Percentiles rank a stretch among this genome's conserved stretches.
Evolutionary conservation across 1,140 invertebrate genomes (phyloP).

Genomic region (Drosophila tsacasi): DNA sequence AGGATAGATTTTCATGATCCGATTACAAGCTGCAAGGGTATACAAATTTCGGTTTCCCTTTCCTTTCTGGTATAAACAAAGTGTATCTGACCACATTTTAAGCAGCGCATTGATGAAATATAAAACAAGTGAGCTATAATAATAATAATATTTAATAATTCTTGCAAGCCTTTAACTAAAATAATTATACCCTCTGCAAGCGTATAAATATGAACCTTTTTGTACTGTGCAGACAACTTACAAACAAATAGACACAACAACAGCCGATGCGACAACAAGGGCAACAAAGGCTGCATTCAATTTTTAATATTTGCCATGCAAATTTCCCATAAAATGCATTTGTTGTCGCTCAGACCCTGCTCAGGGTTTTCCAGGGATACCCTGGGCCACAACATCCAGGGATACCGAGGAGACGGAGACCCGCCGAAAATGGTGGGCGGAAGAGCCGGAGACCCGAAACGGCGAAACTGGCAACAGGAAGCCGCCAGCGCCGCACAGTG

Average conservation of each 20-base stretch:
- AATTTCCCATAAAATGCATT: constrained; percentile 81
- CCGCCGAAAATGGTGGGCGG: constrained; percentile 25
- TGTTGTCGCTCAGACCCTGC: constrained; percentile 48
- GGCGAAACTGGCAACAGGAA: constrained; percentile 59
- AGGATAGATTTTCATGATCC: no score
- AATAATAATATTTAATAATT: no score
- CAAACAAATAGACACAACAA: constrained; percentile 32
- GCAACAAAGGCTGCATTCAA: constrained; percentile 74
- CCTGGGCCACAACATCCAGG: neutral
- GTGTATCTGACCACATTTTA: no score
- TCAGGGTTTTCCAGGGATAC: neutral
- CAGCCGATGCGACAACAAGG: constrained; percentile 22
- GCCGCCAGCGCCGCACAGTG: constrained; percentile 41
- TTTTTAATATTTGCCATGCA: constrained; percentile 83
- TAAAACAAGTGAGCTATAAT: no score
- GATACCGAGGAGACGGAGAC: neutral
- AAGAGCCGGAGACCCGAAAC: constrained; percentile 33
- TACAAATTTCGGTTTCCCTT: no score
- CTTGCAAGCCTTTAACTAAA: neutral
- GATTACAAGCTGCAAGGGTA: no score
- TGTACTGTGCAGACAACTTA: constrained; percentile 16
- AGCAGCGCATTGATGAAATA: no score
- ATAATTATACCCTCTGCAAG: neutral
- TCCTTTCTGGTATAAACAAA: no score
- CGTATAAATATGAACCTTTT: neutral